Base-by-base conservation (phyloP, 2,888 invertebrate species). In the Cryptocephalus primarius region DNA sequence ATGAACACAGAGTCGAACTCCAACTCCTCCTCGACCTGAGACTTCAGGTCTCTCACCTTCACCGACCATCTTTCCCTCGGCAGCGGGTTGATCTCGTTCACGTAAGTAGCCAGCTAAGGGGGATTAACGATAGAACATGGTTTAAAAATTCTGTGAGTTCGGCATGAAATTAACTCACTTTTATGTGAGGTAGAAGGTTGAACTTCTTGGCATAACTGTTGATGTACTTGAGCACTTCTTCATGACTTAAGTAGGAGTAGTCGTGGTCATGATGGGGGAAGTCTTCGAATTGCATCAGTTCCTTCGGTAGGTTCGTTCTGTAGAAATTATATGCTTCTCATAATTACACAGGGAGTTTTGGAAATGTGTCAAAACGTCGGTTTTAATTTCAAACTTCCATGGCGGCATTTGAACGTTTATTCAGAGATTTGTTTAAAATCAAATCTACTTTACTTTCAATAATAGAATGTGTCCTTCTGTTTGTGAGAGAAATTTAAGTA, bases 201-300 rank as follows among this genome's bases (percentile, higher is more conserved):
- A 79, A 85, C 53, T 83, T 70, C 44, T 78, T 72, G 0, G 81
- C 77, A 62, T 85, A 90, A 42, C 74, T 70, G 52, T 78, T 70
- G 44, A 90, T 67, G 63, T 89, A 90, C 49, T 76, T 70, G 46
- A 82, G 70, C 50, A 88, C 82, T 61, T 83, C 79, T n/a, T 72
- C 64, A 54, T 85, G 85, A 0, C 71, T 67, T 9, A 86, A 74
- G 61, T 80, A 88, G 0, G 86, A 82, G 10, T 72, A 72, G 8
- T 81, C 72, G 39, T 66, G 75, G 49, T 72, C 76, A 60, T 82
- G 81, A 12, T 36, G 12, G 1, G 78, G 76, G 62, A 78, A 85
- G 48, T 81, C 86, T 11, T 79, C 77, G 62, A 80, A 89, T 53
- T 79, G 79, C 90, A 90, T 90, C 8, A 85, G 75, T 67, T 87